phyloP scores from a whole-genome alignment of 1,140 invertebrate genomes.

The Palaemon carinicauda region DNA sequence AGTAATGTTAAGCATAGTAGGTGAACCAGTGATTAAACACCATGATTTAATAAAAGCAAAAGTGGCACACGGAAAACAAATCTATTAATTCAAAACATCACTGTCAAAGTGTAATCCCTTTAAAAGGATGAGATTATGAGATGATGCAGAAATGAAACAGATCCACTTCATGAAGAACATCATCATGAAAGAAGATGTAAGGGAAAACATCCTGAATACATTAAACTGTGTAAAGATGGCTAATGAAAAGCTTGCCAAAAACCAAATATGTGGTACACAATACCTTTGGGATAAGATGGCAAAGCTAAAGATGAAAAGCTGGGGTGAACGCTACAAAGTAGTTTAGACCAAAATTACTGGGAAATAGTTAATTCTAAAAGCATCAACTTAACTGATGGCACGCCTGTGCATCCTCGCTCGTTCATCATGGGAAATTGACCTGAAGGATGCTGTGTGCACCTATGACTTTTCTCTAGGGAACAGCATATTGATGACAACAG shows the following conservation, averaged over 20 bases:
- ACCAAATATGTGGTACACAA: background rate
- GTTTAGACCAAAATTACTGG: background rate
- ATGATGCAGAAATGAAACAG: background rate
- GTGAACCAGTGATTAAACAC: background rate
- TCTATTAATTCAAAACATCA: background rate
- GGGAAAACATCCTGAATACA: background rate
- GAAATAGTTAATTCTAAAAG: background rate
- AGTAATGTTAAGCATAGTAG: background rate
- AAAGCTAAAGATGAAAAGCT: background rate
- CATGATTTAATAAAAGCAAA: background rate
- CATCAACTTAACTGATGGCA: background rate
- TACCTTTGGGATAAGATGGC: conserved; percentile 1
- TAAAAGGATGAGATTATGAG: background rate
- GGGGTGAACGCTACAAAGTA: background rate
- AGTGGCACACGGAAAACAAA: background rate
- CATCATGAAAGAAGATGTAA: background rate
- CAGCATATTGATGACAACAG: too few relatives aligned
- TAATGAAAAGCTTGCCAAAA: background rate
- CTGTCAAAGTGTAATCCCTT: background rate
- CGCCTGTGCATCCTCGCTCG: background rate
- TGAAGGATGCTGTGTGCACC: background rate
- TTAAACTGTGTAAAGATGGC: background rate
- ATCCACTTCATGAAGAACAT: background rate
- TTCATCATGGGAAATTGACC: background rate
- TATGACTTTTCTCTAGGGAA: too few relatives aligned